A percentile compares a stretch with the other conserved stretches of the same genome.
Conservation (phyloP, 2,797 vertebrate genomes). For the Hapalemur alaotrensis region DNA sequence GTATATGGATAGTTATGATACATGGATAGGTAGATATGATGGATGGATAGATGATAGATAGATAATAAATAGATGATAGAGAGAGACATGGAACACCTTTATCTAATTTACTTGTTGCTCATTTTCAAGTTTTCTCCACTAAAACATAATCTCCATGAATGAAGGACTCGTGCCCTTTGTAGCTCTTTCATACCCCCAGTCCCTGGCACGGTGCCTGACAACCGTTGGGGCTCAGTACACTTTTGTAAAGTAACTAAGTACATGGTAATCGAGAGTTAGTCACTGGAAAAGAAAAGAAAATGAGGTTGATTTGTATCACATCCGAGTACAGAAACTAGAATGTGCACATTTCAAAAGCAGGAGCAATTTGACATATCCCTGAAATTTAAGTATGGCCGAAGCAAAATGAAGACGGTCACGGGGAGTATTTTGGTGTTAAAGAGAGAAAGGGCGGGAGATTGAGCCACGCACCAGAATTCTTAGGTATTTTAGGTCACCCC, state of each 20-base stretch:
- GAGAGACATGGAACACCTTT: background rate
- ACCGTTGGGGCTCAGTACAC: too few relatives aligned
- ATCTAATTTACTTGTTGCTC: rapidly evolving
- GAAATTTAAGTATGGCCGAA: background rate
- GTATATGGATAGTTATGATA: background rate
- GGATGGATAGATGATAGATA: background rate
- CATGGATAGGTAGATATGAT: too few relatives aligned
- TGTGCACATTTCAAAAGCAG: too few relatives aligned
- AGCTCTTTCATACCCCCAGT: rapidly evolving
- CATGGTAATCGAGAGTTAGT: background rate
- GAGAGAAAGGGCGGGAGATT: background rate
- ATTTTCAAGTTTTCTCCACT: background rate
- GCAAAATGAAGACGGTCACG: background rate
- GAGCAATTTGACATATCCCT: too few relatives aligned
- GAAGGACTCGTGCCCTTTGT: background rate
- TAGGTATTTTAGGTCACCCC: background rate
- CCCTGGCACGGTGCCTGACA: background rate
- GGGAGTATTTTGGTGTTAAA: too few relatives aligned
- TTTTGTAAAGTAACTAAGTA: background rate
- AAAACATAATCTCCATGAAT: background rate
- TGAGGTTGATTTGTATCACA: too few relatives aligned
- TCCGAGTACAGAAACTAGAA: too few relatives aligned
- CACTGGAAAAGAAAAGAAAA: too few relatives aligned
- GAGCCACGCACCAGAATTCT: too few relatives aligned
- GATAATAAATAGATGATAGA: background rate